Conservation (phyloP, 2,888 invertebrate species). For the Odontomyia ornata region DNA sequence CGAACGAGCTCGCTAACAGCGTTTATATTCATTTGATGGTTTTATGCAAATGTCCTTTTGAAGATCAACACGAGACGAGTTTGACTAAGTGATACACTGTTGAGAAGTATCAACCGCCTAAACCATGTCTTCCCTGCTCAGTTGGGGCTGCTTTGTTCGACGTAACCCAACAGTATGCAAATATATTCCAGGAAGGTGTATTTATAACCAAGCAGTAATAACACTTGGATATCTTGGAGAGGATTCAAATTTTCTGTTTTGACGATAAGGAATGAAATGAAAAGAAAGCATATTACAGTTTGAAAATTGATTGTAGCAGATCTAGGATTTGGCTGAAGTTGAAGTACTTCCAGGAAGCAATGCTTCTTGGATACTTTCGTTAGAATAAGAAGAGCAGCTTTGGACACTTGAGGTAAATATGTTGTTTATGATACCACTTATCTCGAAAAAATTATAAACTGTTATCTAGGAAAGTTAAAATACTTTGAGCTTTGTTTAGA, state of each 20-base stretch:
- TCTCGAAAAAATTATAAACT: too few species aligned
- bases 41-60: slow-evolving; percentile 46
- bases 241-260: slow-evolving; percentile 3
- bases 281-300: slow-evolving; percentile 15
- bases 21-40: slow-evolving; percentile 46
- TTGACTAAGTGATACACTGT: not conserved
- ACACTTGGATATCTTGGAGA: not conserved
- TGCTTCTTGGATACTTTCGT: too few species aligned
- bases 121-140: not conserved
- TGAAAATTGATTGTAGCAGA: too few species aligned
- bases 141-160: not conserved
- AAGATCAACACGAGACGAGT: slow-evolving; percentile 7
- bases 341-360: too few species aligned
- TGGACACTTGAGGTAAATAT: too few species aligned
- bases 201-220: slow-evolving; percentile 1
- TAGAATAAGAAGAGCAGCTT: too few species aligned
- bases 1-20: slow-evolving; percentile 36
- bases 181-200: not conserved
- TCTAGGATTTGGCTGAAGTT: too few species aligned
- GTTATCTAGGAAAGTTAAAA: too few species aligned
- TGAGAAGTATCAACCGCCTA: not conserved
- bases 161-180: not conserved
- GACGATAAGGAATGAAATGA: slow-evolving; percentile 23
- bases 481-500: too few species aligned
- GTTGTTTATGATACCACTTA: too few species aligned